Percentiles rank a stretch among this genome's conserved stretches.
Conservation (phyloP, 1,140 invertebrate species). For the Aphis craccivora region DNA sequence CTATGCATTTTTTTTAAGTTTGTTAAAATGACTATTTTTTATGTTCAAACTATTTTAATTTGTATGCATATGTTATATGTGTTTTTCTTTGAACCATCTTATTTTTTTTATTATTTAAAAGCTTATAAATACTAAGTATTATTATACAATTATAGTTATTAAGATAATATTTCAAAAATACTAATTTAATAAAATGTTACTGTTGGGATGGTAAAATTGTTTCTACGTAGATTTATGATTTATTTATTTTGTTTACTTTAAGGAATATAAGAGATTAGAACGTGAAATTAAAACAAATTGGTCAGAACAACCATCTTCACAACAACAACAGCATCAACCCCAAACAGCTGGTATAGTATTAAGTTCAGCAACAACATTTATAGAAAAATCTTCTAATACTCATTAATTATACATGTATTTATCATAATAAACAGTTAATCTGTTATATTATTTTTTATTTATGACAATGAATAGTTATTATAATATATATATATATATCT, state of each 20-base stretch:
- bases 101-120: too few relatives aligned
- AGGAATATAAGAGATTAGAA: conserved; percentile 36
- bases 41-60: background rate
- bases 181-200: too few relatives aligned
- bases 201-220: background rate
- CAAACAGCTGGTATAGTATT: background rate
- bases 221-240: background rate
- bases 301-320: background rate
- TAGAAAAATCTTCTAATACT: conserved; percentile 21
- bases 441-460: background rate
- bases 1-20: too few relatives aligned
- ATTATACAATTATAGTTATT: too few relatives aligned
- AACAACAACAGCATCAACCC: background rate
- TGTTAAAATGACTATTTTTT: too few relatives aligned
- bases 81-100: background rate
- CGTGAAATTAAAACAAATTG: conserved; percentile 27
- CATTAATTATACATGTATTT: background rate
- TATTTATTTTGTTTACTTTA: background rate
- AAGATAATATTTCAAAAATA: too few relatives aligned
- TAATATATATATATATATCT: background rate
- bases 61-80: background rate
- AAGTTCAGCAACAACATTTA: background rate
- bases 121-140: too few relatives aligned
- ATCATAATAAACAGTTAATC: background rate
- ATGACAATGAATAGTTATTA: background rate